Base-by-base conservation (phyloP, 1,140 invertebrate species). In the Pseudomyrmex flavicornis region DNA sequence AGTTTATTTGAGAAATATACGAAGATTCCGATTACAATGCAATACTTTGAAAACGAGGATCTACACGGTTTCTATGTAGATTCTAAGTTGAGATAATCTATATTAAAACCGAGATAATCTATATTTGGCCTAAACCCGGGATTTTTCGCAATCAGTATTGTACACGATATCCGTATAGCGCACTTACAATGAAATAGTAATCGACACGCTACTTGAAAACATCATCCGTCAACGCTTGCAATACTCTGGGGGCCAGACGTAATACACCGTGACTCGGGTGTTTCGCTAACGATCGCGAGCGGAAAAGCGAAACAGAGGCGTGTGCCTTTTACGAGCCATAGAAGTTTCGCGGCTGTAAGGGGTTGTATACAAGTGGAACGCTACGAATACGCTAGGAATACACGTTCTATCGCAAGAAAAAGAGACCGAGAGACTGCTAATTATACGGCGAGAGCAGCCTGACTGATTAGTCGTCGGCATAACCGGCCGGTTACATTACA, bases 401-500 rank as follows among this genome's bases (percentile, higher is more conserved):
- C 35, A 7, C 7, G 35, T 35, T 48, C 66, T 46, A 20, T 26
- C 75, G 20, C 66, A 61, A 56, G 74, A 85, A 61, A 56, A 12
- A 61, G 74, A 84, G 63, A 79, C 2, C 13, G 58, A 84, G 63
- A 69, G 75, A 85, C 52, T 70, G 88, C 86, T 92, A 92, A 92
- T 92, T 92, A 92, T 92, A 91, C 90, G 86, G 88, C 87, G 82
- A 90, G 88, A 87, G 5, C 77, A 80, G 90, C 72, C 85, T 73
- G 85, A 89, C 86, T 91, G 91, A 92, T 91, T 91, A 92, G 91
- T 86, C 85, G 91, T 90, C 80, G 85, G 74, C 69, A 84, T 85
- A 88, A 89, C 77, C 85, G 90, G 80, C 76, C 89, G 85, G 89
- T 89, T 91, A 87, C 85, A 80, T 87, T 85, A 85, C 84, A 83